Base-by-base conservation (phyloP, 2,888 invertebrate genomes). In the Drosophila pseudotalamancana region DNA sequence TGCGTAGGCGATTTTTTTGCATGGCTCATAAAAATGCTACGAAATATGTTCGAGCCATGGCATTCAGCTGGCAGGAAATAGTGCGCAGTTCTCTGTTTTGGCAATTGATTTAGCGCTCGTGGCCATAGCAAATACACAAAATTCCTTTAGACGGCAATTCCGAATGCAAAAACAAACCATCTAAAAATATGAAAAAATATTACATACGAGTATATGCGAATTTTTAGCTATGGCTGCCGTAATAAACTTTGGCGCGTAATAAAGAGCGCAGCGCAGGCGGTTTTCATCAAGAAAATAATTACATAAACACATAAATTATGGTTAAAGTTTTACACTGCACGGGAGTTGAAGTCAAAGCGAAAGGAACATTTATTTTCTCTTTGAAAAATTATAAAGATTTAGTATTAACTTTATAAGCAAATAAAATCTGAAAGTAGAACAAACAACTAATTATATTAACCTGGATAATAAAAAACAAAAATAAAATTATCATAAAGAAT, bases 21-120 rank as follows among this genome's bases (percentile, higher is more conserved):
- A 74, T 74, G 82, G 62, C 72, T 74, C 86, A 87, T 87, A 87
- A 87, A 81, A 81, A 81, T 82, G 40, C 45, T 34, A 61, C 82
- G 75, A 84, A 87, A 77, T 87, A 87, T 81, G 78, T 67, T 72
- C 39, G 54, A 45, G 42, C 42, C 42, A 27, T n/a, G 53, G 68
- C 48, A 46, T 53, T 59, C 55, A 53, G 62, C 53, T 66, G 60
- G 54, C 84, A 79, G 85, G 74, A 81, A 87, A 84, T 63, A 68
- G 78, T 66, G 57, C 42, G 27, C 71, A 62, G 59, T 54, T 60
- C 64, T 65, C 71, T 56, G 42, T 50, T 61, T 72, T 76, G 53
- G 63, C 51, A 61, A 62, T 76, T 76, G 77, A 80, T 80, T 76
- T 79, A 75, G 64, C 64, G 57, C 54, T 61, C 25, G 19, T 45